Evolutionary conservation across 2,113 vertebrate species (phyloP).

Genomic region (sheep (Ovis aries)): DNA sequence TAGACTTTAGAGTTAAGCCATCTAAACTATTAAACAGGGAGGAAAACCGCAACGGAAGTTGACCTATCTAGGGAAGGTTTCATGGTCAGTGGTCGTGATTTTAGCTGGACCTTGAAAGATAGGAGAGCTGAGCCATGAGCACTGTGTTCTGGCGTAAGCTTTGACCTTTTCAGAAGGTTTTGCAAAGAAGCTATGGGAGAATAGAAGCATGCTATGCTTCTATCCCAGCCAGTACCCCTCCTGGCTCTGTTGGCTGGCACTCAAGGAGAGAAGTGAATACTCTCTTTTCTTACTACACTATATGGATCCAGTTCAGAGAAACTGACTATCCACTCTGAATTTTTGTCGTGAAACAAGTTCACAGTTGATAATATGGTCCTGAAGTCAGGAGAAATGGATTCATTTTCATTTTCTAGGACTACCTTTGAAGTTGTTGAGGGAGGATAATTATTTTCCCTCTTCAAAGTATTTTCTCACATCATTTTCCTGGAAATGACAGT

Average conservation of each 20-base stretch:
- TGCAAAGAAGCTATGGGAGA: not conserved
- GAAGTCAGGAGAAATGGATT: conserved; percentile 73
- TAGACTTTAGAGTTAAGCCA: not conserved
- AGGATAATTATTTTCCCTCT: conserved; percentile 63
- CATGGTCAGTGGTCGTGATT: not conserved
- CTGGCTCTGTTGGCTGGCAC: not conserved
- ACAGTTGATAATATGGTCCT: conserved; percentile 69
- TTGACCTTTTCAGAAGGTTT: not conserved
- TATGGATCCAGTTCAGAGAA: conserved; percentile 13
- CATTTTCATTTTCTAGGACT: conserved; percentile 70
- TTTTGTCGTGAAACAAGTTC: conserved; percentile 64
- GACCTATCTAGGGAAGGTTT: not conserved
- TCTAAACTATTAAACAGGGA: not conserved
- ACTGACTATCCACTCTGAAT: conserved; percentile 57
- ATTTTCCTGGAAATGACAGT: conserved; percentile 72
- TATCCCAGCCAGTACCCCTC: not conserved
- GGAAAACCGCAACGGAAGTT: not conserved
- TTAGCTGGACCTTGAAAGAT: not conserved
- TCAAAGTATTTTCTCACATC: conserved; percentile 75
- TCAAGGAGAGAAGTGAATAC: not conserved
- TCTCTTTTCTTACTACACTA: not conserved
- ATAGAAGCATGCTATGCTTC: not conserved
- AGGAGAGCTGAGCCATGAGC: not conserved
- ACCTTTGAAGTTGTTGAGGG: conserved; percentile 70
- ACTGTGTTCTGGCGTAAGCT: not conserved